Evolutionary conservation across 2,797 vertebrate species (phyloP), one percentile per base, ranked within the genome.

Genomic region (Paguma larvata): DNA sequence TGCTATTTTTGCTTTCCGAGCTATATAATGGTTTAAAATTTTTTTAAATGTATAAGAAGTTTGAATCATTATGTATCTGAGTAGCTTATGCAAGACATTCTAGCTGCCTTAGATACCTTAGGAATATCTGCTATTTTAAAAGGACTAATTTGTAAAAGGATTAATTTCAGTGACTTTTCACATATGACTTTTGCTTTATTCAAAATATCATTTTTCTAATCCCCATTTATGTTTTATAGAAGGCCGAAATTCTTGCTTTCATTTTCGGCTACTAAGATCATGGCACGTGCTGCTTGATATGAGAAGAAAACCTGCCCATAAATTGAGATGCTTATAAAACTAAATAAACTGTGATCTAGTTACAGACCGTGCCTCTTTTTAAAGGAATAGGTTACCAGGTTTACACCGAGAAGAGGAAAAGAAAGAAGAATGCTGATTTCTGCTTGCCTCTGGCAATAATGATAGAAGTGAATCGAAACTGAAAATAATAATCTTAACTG

Each of bases 71-170:
- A 48, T n/a, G 3, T 79, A 32, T 80, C 38, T 91, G 70, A 94
- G 14, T 88, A 77, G n/a, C 10, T 77, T 88, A 91, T 65, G 5
- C 2, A 65, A 88, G 63, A 44, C 18, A 73, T 91, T 94, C 23
- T 88, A 18, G 2, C 16, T 73, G 34, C 62, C 67, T 83, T 67
- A 70, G 48, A 44, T 32, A 48, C 13, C 53, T 67, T 84, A 73
- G 11, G 27, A 83, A 30, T 75, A 65, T 53, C 73, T 93, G 67
- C 80, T 80, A 48, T 87, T 95, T 93, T 72, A 44, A 77, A 73
- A 65, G 27, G 32, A 67, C 15, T 56, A 32, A 67, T 44, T 92
- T 51, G 14, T 79, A 56, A 77, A 86, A 78, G 93, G 25, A 70
- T 7, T 77, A 38, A 59, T 82, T 23, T 82, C n/a, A 95, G 16